Percentiles rank a stretch among this genome's conserved stretches.
Conservation (phyloP, 2,888 invertebrate species). For the Aelia acuminata region DNA sequence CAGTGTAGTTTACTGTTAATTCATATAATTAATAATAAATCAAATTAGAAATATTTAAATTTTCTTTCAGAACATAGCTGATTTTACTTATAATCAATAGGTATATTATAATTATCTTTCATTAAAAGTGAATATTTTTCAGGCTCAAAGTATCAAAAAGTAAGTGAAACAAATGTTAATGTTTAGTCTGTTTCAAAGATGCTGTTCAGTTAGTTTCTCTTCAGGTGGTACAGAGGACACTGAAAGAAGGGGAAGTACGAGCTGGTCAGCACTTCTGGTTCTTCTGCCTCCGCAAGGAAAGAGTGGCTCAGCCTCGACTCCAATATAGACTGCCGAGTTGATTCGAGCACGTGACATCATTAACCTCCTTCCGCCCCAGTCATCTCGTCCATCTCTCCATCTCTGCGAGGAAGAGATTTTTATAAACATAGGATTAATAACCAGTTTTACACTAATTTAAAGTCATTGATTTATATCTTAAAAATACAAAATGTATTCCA, state of each 20-base stretch:
- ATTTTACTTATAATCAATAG: background rate
- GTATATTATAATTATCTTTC: background rate
- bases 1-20: background rate
- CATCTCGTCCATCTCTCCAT: constrained; percentile 51
- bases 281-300: constrained; percentile 37
- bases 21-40: constrained; percentile 1
- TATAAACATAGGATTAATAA: background rate
- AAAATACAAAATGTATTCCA: too few species aligned
- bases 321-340: constrained; percentile 87
- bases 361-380: constrained; percentile 54
- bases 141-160: constrained; percentile 41
- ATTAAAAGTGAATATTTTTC: constrained; percentile 32
- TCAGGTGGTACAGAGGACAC: constrained; percentile 49
- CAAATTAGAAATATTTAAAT: background rate
- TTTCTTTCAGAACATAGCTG: background rate
- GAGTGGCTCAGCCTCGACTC: constrained; percentile 59
- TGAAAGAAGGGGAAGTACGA: constrained; percentile 57
- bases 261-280: constrained; percentile 59
- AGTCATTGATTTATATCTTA: background rate
- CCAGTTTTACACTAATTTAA: background rate
- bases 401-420: background rate
- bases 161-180: background rate
- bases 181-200: constrained; percentile 51
- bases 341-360: constrained; percentile 78
- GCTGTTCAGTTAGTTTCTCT: constrained; percentile 47